Conservation (phyloP, 1,140 invertebrate species). For the Laodelphax striatellus region DNA sequence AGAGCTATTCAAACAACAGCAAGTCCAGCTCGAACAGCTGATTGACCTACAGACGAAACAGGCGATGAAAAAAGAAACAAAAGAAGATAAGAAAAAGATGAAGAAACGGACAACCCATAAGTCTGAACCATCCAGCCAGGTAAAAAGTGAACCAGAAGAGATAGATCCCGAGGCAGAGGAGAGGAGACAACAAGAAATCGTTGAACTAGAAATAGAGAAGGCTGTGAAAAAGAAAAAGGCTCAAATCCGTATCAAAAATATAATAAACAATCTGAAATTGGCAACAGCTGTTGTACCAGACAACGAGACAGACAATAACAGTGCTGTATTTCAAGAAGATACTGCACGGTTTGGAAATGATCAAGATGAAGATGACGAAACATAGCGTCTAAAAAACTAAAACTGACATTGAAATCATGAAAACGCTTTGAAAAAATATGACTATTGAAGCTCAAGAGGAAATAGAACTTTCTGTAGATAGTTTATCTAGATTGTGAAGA, state of each 20-base stretch:
- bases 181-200: neutral
- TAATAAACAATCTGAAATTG: neutral
- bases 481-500: no score
- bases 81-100: no score
- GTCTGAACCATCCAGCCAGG: neutral
- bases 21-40: neutral
- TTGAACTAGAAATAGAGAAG: neutral
- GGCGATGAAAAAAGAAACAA: no score
- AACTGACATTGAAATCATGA: no score
- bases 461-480: no score
- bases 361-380: no score
- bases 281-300: neutral
- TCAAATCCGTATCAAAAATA: neutral
- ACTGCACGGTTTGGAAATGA: no score
- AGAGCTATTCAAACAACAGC: neutral
- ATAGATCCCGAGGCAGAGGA: neutral
- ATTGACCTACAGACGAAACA: neutral
- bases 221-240: neutral
- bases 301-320: no score
- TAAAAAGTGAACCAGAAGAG: neutral
- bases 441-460: no score
- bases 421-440: no score
- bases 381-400: no score
- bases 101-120: neutral
- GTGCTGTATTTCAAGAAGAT: no score